These are phyloP conservation scores for Eucera pruinosa DNA, from an alignment of 2,888 invertebrate genomes.

Conservation along the genomic window DNA sequence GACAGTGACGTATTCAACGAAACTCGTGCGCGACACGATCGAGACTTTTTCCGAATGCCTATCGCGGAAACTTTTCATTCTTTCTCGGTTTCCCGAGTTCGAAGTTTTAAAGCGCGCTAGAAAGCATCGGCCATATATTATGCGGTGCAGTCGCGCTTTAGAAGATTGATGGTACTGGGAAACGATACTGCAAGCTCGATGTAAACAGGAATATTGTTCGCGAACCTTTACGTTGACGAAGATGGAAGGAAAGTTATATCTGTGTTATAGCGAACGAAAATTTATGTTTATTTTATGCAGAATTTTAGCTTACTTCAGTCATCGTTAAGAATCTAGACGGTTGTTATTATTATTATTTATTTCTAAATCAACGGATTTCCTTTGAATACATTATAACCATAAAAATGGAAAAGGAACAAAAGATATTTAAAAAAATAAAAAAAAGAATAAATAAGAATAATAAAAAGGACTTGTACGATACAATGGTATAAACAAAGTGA, in stretches of 20 bases:
- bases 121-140: constrained; percentile 41
- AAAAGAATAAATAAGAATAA: no score
- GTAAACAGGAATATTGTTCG: constrained; percentile 43
- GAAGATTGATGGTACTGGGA: constrained; percentile 50
- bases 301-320: no score
- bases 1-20: constrained; percentile 62
- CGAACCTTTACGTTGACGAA: constrained; percentile 21
- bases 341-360: no score
- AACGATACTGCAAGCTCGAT: constrained; percentile 6
- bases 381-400: no score
- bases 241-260: neutral
- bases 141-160: constrained; percentile 37
- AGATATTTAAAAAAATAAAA: no score
- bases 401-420: no score
- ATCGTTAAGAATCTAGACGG: no score
- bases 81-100: constrained; percentile 23
- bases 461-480: no score
- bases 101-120: constrained; percentile 54
- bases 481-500: no score
- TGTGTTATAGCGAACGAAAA: neutral
- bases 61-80: constrained; percentile 56
- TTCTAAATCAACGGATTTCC: no score
- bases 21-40: constrained; percentile 44
- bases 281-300: no score
- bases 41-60: constrained; percentile 49